phyloP scores from a whole-genome alignment of 2,888 invertebrate genomes.

The Athalia circularis region DNA sequence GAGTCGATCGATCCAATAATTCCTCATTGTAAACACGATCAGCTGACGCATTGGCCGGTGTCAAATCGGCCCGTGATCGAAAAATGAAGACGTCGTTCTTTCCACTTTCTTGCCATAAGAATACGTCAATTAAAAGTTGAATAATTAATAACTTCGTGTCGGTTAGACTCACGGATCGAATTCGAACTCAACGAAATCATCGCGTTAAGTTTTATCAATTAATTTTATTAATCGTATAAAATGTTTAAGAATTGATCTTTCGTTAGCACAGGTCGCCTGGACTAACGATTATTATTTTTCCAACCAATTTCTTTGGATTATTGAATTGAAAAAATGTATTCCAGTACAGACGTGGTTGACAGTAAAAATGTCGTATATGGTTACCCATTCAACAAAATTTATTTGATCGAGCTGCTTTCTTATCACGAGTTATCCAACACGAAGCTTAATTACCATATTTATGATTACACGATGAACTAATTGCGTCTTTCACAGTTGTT shows the following conservation, averaged over 20 bases:
- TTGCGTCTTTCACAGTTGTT: constrained; percentile 29
- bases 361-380: not conserved
- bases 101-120: not conserved
- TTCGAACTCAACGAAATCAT: not conserved
- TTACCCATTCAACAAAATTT: constrained; percentile 22
- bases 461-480: constrained; percentile 37
- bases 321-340: no score
- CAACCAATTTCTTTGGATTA: no score
- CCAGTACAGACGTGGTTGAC: no score
- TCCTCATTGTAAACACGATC: constrained; percentile 3
- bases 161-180: not conserved
- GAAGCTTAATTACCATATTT: constrained; percentile 34
- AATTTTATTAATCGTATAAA: no score
- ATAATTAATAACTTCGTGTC: not conserved
- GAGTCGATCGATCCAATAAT: constrained; percentile 2
- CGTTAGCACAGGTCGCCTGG: no score
- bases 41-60: not conserved
- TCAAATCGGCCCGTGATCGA: not conserved
- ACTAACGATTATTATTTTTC: no score
- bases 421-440: constrained; percentile 33
- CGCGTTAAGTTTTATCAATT: not conserved
- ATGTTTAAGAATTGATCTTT: no score
- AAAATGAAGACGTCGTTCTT: not conserved
- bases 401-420: constrained; percentile 7
- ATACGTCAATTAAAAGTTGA: not conserved